Conservation (phyloP, 2,888 invertebrate species). For the Clunio marinus region DNA sequence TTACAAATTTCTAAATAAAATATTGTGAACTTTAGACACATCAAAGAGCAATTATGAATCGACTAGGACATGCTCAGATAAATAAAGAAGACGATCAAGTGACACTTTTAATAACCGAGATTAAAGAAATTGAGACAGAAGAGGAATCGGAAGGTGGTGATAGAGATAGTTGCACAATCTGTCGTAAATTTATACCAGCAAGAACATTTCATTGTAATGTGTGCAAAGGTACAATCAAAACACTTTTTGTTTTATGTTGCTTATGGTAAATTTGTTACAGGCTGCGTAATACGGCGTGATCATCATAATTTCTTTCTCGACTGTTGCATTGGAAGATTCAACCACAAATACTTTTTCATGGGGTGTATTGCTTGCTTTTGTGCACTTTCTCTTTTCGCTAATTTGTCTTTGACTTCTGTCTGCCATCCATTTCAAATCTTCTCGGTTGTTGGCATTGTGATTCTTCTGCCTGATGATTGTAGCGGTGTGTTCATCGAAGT, state of each 20-base stretch:
- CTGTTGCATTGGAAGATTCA: slow-evolving; percentile 77
- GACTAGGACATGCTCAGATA: slow-evolving; percentile 47
- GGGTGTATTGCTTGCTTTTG: slow-evolving; percentile 63
- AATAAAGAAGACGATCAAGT: slow-evolving; percentile 43
- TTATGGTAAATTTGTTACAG: too few relatives aligned
- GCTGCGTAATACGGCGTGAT: slow-evolving; percentile 71
- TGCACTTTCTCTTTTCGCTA: slow-evolving; percentile 68
- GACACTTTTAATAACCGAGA: slow-evolving; percentile 14
- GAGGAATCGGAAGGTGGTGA: slow-evolving; percentile 43
- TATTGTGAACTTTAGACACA: slow-evolving; percentile 45
- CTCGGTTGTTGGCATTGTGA: slow-evolving; percentile 47
- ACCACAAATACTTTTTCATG: slow-evolving; percentile 69
- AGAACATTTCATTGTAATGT: slow-evolving; percentile 76
- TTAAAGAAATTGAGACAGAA: slow-evolving; percentile 43
- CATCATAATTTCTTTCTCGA: slow-evolving; percentile 78
- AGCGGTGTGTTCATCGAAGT: slow-evolving; percentile 76
- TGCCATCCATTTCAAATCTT: slow-evolving; percentile 66
- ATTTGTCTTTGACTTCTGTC: slow-evolving; percentile 79
- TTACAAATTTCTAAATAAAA: slow-evolving; percentile 25
- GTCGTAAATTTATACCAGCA: slow-evolving; percentile 60
- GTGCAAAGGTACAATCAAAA: too few relatives aligned
- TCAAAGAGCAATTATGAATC: slow-evolving; percentile 46
- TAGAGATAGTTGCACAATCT: slow-evolving; percentile 55
- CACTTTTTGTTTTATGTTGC: too few relatives aligned
- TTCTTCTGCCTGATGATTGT: slow-evolving; percentile 79